Base-by-base conservation (phyloP, 2,797 vertebrate species). In the Liasis olivaceus region DNA sequence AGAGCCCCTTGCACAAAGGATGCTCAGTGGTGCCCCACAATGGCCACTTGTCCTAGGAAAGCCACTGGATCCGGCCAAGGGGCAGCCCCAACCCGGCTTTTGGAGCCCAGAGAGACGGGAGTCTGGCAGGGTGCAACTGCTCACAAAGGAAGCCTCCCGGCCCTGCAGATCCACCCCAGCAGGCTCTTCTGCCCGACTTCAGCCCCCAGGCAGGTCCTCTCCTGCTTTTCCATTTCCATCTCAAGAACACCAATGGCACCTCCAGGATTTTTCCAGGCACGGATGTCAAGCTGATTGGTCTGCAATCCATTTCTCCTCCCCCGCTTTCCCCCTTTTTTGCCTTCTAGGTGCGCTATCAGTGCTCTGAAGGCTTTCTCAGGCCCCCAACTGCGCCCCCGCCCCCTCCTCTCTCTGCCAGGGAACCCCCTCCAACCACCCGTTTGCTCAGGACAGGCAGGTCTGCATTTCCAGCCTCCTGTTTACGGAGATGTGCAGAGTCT, bases 131-230 rank as follows among this genome's bases (percentile, higher is more conserved):
- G 17, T 0, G 13, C 47, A 84, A 1, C 22, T 4, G 8, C 42
- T 24, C 0, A n/a, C 90, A 47, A 59, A 3, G 69, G 36, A 60
- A 31, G 59, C 2, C 1, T 0, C 22, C 14, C 56, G 7, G 86
- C 81, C 1, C 58, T 0, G 0, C 5, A 60, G 59, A 87, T 3
- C 0, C 20, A 7, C 51, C 89, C 22, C 0, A 7, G 59, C 90
- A 64, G 31, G 28, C 88, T 42, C 31, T 12, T 1, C 15, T 14
- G 0, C 31, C 31, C 2, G 0, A 12, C 15, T 0, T 77, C 72
- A 0, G 1, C 6, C 47, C 26, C 1, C 24, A 51, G 4, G 0
- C 0, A 0, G 0, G 31, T 6, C 5, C 36, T 58, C 54, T 0
- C 5, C 11, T 7, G 42, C 28, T 26, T 5, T 51, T 59, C 11